phyloP scores from a whole-genome alignment of 1,140 invertebrate genomes.

The Anastatus disparis region DNA sequence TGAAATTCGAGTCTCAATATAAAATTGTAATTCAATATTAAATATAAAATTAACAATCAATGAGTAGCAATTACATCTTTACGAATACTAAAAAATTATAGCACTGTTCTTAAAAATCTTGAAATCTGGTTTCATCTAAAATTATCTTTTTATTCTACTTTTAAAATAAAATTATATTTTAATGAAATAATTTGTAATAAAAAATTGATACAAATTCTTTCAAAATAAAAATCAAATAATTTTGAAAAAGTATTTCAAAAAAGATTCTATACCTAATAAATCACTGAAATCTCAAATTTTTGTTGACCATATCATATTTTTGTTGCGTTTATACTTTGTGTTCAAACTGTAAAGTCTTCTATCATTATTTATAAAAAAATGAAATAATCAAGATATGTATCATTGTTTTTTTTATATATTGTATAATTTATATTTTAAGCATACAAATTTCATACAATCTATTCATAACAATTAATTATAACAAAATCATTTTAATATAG shows the following conservation, averaged over 20 bases:
- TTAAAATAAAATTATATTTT: too few relatives aligned
- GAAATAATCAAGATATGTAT: background rate
- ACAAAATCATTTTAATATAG: too few relatives aligned
- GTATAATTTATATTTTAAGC: constrained; percentile 7
- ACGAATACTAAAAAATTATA: background rate
- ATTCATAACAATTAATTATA: too few relatives aligned
- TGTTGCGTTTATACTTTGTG: background rate
- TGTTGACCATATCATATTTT: constrained; percentile 10
- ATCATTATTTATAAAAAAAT: constrained; percentile 16
- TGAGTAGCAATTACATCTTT: background rate
- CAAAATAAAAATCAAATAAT: background rate
- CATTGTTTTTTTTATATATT: background rate
- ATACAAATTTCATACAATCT: too few relatives aligned
- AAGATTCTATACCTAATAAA: background rate
- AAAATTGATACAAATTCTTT: background rate
- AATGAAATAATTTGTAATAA: background rate
- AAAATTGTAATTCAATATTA: background rate
- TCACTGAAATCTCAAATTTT: background rate
- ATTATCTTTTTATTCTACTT: too few relatives aligned
- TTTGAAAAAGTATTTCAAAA: background rate
- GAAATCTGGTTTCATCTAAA: background rate
- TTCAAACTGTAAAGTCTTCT: background rate
- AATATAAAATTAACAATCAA: too few relatives aligned
- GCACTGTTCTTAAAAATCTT: background rate
- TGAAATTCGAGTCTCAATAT: background rate